Evolutionary conservation across 2,797 vertebrate genomes (phyloP).

Genomic region (Pelodytes ibericus): DNA sequence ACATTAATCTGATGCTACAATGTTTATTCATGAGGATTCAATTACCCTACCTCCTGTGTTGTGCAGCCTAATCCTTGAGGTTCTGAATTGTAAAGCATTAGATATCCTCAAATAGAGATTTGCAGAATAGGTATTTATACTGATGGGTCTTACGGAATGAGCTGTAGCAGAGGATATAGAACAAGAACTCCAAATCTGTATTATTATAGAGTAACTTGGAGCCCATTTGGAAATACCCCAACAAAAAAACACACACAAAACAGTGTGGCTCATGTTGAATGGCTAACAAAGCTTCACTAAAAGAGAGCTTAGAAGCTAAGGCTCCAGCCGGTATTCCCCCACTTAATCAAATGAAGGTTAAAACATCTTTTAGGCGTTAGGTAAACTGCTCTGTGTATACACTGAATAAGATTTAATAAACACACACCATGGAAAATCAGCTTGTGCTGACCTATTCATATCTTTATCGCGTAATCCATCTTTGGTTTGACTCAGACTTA

Average conservation of each 20-base stretch:
- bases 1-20: conserved; percentile 45
- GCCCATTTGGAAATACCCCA: too few species aligned
- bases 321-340: too few species aligned
- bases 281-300: too few species aligned
- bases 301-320: too few species aligned
- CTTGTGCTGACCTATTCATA: too few species aligned
- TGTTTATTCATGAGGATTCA: conserved; percentile 47
- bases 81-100: background rate
- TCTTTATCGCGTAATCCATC: background rate
- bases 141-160: background rate
- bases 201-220: too few species aligned
- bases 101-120: background rate
- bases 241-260: too few species aligned
- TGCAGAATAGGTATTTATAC: background rate
- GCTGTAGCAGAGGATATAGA: background rate
- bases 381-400: too few species aligned
- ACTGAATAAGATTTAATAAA: too few species aligned
- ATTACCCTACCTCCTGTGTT: conserved; percentile 20
- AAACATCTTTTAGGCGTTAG: too few species aligned
- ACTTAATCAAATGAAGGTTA: background rate
- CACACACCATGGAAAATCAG: too few species aligned
- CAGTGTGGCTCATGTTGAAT: too few species aligned
- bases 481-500: background rate
- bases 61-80: conserved; percentile 22
- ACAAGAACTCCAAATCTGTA: background rate